Conservation (phyloP, 2,797 vertebrate species). For the Channallabes apus region DNA sequence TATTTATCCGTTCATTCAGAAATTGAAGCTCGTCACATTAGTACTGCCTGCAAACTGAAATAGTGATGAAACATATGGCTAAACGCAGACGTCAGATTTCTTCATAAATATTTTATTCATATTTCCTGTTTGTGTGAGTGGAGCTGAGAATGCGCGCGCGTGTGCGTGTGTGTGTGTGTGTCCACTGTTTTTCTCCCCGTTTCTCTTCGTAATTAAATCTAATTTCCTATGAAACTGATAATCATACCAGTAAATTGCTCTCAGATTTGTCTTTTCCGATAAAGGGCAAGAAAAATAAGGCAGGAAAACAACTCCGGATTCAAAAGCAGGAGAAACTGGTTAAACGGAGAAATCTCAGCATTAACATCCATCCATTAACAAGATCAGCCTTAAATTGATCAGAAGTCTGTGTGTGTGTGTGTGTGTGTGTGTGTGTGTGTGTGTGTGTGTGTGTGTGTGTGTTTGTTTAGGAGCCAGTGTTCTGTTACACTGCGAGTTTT, state of each 20-base stretch:
- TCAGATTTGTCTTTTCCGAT: slow-evolving; percentile 73
- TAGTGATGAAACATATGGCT: slow-evolving; percentile 78
- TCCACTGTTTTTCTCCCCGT: slow-evolving; percentile 26
- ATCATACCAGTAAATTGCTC: slow-evolving; percentile 72
- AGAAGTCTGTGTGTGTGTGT: slow-evolving; percentile 21
- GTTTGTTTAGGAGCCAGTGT: slow-evolving; percentile 26
- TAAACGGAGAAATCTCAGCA: slow-evolving; percentile 38
- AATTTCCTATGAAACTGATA: slow-evolving; percentile 75
- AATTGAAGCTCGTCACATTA: slow-evolving; percentile 57
- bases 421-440: slow-evolving; percentile 22
- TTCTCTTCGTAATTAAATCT: slow-evolving; percentile 66
- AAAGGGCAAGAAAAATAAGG: slow-evolving; percentile 68
- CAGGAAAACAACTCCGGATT: slow-evolving; percentile 32
- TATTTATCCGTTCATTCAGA: slow-evolving; percentile 17
- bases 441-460: slow-evolving; percentile 17
- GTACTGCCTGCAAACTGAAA: slow-evolving; percentile 74
- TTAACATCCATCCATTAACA: slow-evolving; percentile 34
- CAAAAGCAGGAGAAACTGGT: slow-evolving; percentile 19
- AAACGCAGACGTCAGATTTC: slow-evolving; percentile 72
- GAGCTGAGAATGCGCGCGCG: slow-evolving; percentile 52
- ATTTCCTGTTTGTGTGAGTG: slow-evolving; percentile 67
- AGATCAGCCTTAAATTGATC: slow-evolving; percentile 58
- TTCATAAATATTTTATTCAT: slow-evolving; percentile 82
- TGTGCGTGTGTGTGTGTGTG: slow-evolving; percentile 15
- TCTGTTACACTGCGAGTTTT: slow-evolving; percentile 3